phyloP scores from a whole-genome alignment of 2,797 vertebrate genomes.

The Gymnodraco acuticeps region DNA sequence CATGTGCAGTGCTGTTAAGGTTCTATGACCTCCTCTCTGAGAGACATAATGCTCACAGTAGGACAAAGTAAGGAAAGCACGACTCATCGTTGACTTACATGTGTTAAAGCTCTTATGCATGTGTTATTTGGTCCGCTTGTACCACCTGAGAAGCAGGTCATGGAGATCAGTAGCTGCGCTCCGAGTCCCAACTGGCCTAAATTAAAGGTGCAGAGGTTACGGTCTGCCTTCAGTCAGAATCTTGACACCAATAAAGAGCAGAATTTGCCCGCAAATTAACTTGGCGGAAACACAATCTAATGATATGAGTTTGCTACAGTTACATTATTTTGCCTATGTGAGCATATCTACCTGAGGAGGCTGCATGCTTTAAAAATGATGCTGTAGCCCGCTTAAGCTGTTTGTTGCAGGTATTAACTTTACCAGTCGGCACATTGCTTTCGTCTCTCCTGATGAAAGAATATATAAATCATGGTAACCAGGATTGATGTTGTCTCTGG shows the following conservation, averaged over 20 bases:
- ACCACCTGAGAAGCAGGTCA: slow-evolving; percentile 70
- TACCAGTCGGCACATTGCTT: slow-evolving; percentile 40
- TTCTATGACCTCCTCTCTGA: slow-evolving; percentile 70
- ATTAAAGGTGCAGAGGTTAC: slow-evolving; percentile 67
- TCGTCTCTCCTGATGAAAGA: slow-evolving; percentile 46
- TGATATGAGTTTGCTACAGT: slow-evolving; percentile 49
- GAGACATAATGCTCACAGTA: slow-evolving; percentile 67
- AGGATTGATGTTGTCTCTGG: slow-evolving; percentile 66
- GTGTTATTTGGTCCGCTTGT: slow-evolving; percentile 66
- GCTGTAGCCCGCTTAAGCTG: slow-evolving; percentile 10
- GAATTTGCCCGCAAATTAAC: slow-evolving; percentile 58
- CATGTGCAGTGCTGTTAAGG: slow-evolving; percentile 71
- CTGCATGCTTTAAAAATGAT: slow-evolving; percentile 34
- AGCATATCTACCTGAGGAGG: slow-evolving; percentile 34
- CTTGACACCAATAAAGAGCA: slow-evolving; percentile 67
- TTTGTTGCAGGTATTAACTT: slow-evolving; percentile 28
- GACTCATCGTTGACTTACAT: slow-evolving; percentile 71
- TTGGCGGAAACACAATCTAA: slow-evolving; percentile 59
- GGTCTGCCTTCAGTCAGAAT: slow-evolving; percentile 58
- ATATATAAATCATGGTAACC: slow-evolving; percentile 62
- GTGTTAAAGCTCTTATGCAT: slow-evolving; percentile 73
- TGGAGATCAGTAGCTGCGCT: slow-evolving; percentile 65
- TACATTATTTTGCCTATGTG: slow-evolving; percentile 39
- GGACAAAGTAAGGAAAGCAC: slow-evolving; percentile 69
- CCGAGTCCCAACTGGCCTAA: slow-evolving; percentile 62